phyloP scores from a whole-genome alignment of 2,888 invertebrate genomes.

The Celastrina argiolus region DNA sequence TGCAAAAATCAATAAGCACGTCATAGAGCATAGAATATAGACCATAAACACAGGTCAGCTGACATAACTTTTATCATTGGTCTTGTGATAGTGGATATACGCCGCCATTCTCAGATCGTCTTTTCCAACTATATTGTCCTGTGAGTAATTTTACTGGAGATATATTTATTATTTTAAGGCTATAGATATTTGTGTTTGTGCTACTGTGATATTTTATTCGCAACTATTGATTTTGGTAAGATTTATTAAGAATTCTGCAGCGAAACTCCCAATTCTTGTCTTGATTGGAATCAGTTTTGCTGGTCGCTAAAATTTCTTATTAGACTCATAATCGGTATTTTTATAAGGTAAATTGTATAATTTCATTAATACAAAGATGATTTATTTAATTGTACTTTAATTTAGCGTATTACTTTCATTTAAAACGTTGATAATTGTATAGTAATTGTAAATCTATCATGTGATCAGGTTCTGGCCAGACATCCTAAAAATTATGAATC shows the following conservation, averaged over 20 bases:
- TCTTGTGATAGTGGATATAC: slow-evolving; percentile 76
- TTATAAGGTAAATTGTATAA: not conserved
- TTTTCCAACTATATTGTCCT: slow-evolving; percentile 71
- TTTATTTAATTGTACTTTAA: not conserved
- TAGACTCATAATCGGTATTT: not conserved
- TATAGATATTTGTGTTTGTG: slow-evolving; percentile 52
- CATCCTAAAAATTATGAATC: not conserved
- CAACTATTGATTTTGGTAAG: slow-evolving; percentile 44
- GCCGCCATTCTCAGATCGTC: slow-evolving; percentile 76
- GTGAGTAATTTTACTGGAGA: slow-evolving; percentile 58
- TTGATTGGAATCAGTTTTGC: not conserved
- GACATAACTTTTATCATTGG: slow-evolving; percentile 76
- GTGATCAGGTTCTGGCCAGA: not conserved
- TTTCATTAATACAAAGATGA: no score
- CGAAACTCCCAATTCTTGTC: slow-evolving; percentile 38
- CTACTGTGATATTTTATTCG: slow-evolving; percentile 43
- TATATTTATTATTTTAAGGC: slow-evolving; percentile 39
- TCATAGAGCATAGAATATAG: slow-evolving; percentile 48
- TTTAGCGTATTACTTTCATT: not conserved
- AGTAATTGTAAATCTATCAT: not conserved
- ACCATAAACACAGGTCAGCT: slow-evolving; percentile 72
- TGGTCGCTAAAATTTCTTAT: not conserved
- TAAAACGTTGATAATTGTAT: not conserved
- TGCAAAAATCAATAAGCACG: slow-evolving; percentile 50
- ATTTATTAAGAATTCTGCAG: slow-evolving; percentile 34